These are phyloP conservation scores for Drosophila colorata DNA, from an alignment of 2,888 invertebrate genomes.

Conservation along the genomic window DNA sequence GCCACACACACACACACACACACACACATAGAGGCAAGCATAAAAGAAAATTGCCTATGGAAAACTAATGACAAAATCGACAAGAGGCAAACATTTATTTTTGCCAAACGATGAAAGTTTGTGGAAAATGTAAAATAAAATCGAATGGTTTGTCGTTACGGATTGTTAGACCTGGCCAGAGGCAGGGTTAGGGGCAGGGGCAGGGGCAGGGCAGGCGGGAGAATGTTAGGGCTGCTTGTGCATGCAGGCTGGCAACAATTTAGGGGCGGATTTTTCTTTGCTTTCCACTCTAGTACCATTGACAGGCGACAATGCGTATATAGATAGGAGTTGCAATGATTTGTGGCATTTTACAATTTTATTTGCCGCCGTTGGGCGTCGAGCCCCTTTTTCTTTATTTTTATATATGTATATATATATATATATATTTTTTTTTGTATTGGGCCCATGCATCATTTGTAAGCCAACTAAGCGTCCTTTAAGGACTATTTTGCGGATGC, in stretches of 20 bases:
- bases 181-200: not conserved
- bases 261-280: conserved; percentile 65
- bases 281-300: conserved; percentile 42
- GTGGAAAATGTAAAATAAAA: conserved; percentile 68
- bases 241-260: conserved; percentile 37
- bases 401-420: not conserved
- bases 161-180: conserved; percentile 47
- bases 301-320: conserved; percentile 52
- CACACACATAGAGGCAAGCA: not conserved
- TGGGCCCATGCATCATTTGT: conserved; percentile 74
- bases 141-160: conserved; percentile 68
- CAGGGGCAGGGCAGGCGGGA: conserved; percentile 1
- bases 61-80: conserved; percentile 54
- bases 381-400: conserved; percentile 36
- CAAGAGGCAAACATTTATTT: conserved; percentile 64
- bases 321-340: conserved; percentile 69
- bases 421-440: not conserved
- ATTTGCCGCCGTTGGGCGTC: conserved; percentile 59
- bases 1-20: conserved; percentile 14
- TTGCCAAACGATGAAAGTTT: conserved; percentile 69
- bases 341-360: conserved; percentile 78
- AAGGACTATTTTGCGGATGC: conserved; percentile 81
- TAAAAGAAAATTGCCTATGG: conserved; percentile 17
- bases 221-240: not conserved
- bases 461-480: conserved; percentile 80